Evolutionary conservation across 2,797 vertebrate species (phyloP).

Genomic region (Cryptoblepharus egeriae): DNA sequence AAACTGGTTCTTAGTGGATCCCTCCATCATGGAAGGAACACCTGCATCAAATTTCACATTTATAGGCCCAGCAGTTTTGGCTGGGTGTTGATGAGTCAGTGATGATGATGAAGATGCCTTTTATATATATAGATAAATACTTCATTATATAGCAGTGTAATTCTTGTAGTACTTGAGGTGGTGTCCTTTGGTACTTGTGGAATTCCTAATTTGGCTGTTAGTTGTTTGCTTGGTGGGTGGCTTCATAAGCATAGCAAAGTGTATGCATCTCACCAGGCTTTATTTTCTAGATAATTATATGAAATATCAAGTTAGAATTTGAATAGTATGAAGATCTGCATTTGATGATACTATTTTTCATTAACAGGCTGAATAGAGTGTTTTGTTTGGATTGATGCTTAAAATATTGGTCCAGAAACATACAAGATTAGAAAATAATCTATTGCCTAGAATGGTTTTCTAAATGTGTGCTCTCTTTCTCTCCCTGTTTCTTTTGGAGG

Average conservation of each 20-base stretch:
- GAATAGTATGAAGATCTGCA: not conserved
- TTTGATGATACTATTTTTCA: not conserved
- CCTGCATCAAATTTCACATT: no score
- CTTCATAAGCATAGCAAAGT: not conserved
- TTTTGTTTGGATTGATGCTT: not conserved
- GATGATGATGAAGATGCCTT: no score
- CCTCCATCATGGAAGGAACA: no score
- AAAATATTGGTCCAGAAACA: not conserved
- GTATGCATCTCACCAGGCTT: not conserved
- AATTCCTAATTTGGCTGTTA: not conserved
- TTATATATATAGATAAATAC: no score
- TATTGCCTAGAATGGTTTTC: not conserved
- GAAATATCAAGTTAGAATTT: not conserved
- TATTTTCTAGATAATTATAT: not conserved
- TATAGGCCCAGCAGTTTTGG: no score
- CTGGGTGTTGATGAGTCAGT: no score
- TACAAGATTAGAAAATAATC: not conserved
- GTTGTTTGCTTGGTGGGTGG: not conserved
- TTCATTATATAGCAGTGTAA: no score
- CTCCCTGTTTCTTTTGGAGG: conserved; percentile 77
- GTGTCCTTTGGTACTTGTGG: no score
- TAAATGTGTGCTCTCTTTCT: not conserved
- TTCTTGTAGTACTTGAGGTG: no score
- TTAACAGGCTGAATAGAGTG: not conserved
- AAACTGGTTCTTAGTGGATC: no score